These are phyloP conservation scores for Podarcis lilfordi DNA, from an alignment of 2,797 vertebrate species.

Conservation along the genomic window DNA sequence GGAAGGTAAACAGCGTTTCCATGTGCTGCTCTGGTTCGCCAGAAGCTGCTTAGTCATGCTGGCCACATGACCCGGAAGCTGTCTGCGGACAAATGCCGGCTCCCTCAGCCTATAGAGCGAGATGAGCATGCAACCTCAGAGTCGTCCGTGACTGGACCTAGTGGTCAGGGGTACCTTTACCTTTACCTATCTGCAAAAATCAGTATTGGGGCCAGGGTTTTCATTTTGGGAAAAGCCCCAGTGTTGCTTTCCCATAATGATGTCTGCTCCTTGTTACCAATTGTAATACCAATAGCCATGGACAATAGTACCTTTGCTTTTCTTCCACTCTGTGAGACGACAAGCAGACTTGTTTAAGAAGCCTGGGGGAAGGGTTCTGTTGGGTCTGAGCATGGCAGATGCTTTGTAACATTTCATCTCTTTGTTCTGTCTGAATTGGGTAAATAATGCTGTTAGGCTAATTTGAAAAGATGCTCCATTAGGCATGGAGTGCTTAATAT, in stretches of 20 bases:
- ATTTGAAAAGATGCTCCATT: slow-evolving; percentile 70
- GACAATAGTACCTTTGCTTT: rapidly evolving
- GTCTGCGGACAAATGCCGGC: too few species aligned
- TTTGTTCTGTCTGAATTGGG: slow-evolving; percentile 69
- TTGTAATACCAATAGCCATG: background rate
- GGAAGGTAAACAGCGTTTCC: too few species aligned
- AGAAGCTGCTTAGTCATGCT: too few species aligned
- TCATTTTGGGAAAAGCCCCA: rapidly evolving
- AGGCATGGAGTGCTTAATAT: slow-evolving; percentile 66
- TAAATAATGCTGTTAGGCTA: slow-evolving; percentile 64
- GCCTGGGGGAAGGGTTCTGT: background rate
- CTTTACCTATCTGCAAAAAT: background rate
- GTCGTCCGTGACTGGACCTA: too few species aligned
- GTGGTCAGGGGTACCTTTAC: too few species aligned
- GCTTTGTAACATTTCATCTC: slow-evolving; percentile 62
- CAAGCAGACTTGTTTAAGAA: slow-evolving; percentile 18
- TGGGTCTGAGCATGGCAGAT: slow-evolving; percentile 52
- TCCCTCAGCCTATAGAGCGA: too few species aligned
- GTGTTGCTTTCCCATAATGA: background rate
- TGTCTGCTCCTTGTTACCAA: rapidly evolving
- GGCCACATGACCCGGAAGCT: too few species aligned
- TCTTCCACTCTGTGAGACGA: background rate
- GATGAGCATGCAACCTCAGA: too few species aligned
- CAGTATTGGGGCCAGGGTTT: background rate
- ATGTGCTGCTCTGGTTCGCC: too few species aligned